Conservation (phyloP, 2,888 invertebrate genomes). For the Dendrolimus houi region DNA sequence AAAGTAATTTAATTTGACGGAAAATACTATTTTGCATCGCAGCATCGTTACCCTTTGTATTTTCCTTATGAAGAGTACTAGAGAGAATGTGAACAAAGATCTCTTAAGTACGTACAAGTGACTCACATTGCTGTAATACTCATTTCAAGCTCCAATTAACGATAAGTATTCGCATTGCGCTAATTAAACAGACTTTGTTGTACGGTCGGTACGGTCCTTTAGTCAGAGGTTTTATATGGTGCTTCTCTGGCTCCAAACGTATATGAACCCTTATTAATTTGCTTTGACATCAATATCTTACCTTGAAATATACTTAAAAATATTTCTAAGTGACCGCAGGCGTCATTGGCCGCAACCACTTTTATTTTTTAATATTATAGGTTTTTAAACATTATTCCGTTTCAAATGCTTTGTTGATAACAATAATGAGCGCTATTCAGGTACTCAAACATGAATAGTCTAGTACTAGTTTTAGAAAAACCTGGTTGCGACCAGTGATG, state of each 20-base stretch:
- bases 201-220: conserved; percentile 15
- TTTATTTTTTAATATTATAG: too few relatives aligned
- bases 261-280: conserved; percentile 18
- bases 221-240: conserved; percentile 5
- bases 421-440: too few relatives aligned
- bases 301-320: too few relatives aligned
- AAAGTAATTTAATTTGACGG: too few relatives aligned
- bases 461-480: too few relatives aligned
- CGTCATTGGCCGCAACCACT: too few relatives aligned
- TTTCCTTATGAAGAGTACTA: conserved; percentile 1
- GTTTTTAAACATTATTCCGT: too few relatives aligned
- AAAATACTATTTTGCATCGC: neutral
- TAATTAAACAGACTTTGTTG: conserved; percentile 50
- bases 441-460: too few relatives aligned
- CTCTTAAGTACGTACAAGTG: conserved; percentile 17
- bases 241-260: conserved; percentile 7
- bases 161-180: conserved; percentile 55
- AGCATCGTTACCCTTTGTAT: neutral
- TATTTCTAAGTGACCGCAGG: too few relatives aligned
- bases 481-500: too few relatives aligned
- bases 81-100: conserved; percentile 10
- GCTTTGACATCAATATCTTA: too few relatives aligned
- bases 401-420: too few relatives aligned
- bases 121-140: conserved; percentile 31
- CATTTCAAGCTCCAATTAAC: conserved; percentile 41